These are phyloP conservation scores for Diachrysia chrysitis DNA, from an alignment of 2,888 invertebrate species.

Conservation along the genomic window DNA sequence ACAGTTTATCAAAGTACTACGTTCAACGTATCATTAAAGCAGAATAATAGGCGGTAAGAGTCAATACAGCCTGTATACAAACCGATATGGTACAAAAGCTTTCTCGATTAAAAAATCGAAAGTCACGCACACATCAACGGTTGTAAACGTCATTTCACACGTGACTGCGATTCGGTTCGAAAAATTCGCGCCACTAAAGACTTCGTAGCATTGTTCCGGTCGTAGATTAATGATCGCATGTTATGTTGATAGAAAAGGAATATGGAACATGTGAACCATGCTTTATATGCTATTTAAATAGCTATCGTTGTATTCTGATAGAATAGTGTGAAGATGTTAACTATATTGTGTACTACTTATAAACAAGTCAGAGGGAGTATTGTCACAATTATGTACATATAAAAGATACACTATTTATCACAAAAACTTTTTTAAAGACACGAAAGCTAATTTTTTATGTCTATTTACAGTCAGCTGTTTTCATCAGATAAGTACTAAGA, in stretches of 20 bases:
- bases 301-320: constrained; percentile 49
- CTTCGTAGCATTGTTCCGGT: constrained; percentile 71
- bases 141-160: constrained; percentile 63
- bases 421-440: no score
- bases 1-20: constrained; percentile 15
- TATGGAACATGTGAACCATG: constrained; percentile 84
- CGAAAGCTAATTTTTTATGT: no score
- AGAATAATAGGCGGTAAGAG: constrained; percentile 33
- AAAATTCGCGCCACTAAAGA: constrained; percentile 67
- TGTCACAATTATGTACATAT: no score
- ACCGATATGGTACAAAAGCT: constrained; percentile 52
- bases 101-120: constrained; percentile 71
- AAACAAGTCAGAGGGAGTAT: constrained; percentile 22
- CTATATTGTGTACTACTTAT: constrained; percentile 43
- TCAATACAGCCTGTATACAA: constrained; percentile 38
- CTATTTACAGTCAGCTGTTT: no score
- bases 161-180: constrained; percentile 54
- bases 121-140: constrained; percentile 66
- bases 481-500: no score
- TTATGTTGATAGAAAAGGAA: constrained; percentile 78
- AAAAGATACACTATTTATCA: no score
- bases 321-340: constrained; percentile 49
- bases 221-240: constrained; percentile 75
- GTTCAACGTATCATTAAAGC: constrained; percentile 20
- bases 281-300: constrained; percentile 56